Evolutionary conservation across 2,888 invertebrate species (phyloP).

Genomic region (Drosophila multiciliata): DNA sequence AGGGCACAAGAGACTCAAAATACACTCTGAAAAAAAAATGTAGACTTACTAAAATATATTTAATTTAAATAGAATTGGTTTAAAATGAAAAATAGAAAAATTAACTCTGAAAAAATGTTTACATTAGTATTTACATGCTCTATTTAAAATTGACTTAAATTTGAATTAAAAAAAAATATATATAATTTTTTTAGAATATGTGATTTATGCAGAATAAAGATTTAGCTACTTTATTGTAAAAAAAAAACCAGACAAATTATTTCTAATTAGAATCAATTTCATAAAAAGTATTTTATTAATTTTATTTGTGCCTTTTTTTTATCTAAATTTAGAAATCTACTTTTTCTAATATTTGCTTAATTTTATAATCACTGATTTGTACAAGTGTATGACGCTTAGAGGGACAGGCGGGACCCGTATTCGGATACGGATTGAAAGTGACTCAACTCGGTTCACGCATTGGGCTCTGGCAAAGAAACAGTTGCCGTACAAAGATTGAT

Average conservation of each 20-base stretch:
- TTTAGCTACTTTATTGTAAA: not conserved
- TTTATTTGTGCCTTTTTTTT: not conserved
- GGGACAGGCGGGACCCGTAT: slow-evolving; percentile 7
- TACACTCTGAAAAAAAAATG: not conserved
- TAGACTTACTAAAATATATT: not conserved
- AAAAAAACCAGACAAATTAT: not conserved
- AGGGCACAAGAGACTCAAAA: slow-evolving; percentile 3
- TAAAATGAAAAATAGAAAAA: not conserved
- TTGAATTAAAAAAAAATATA: not conserved
- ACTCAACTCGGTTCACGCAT: slow-evolving; percentile 1
- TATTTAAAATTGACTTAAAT: not conserved
- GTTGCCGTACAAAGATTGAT: slow-evolving; percentile 58
- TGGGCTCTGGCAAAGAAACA: slow-evolving; percentile 4
- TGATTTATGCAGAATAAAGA: too few relatives aligned
- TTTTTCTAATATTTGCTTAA: fast-evolving
- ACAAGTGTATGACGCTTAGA: slow-evolving; percentile 15
- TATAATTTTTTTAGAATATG: too few relatives aligned
- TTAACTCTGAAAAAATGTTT: not conserved
- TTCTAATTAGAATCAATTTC: not conserved
- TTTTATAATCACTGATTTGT: not conserved
- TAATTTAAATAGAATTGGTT: not conserved
- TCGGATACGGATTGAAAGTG: slow-evolving; percentile 1
- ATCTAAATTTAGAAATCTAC: not conserved
- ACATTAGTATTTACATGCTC: not conserved
- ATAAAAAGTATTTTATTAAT: not conserved